These are phyloP conservation scores for Parnassius mnemosyne DNA, from an alignment of 2,888 invertebrate genomes.

Conservation along the genomic window DNA sequence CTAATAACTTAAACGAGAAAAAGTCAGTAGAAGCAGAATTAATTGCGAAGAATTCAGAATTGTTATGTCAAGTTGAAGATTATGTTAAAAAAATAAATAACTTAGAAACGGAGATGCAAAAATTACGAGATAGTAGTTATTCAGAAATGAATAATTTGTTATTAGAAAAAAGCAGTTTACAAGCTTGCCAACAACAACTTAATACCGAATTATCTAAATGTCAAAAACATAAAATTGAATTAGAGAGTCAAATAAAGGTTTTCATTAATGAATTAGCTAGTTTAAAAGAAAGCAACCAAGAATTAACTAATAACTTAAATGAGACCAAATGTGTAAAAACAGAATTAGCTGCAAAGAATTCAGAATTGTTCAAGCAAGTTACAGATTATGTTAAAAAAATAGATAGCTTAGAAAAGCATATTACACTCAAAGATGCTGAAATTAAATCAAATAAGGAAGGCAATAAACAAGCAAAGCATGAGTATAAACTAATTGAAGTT, in stretches of 20 bases:
- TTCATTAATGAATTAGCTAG: constrained; percentile 25
- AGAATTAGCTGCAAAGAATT: constrained; percentile 36
- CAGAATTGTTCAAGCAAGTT: constrained; percentile 37
- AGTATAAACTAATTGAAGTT: constrained; percentile 42
- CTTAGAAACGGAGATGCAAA: constrained; percentile 39
- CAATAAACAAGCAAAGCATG: constrained; percentile 38
- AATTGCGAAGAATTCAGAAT: constrained; percentile 34
- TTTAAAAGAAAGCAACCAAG: constrained; percentile 41
- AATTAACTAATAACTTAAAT: constrained; percentile 33
- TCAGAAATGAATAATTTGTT: constrained; percentile 10
- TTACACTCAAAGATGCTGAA: constrained; percentile 41
- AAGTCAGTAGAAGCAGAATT: constrained; percentile 33
- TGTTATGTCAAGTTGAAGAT: constrained; percentile 37
- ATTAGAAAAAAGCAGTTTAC: constrained; percentile 27
- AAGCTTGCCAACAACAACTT: constrained; percentile 39
- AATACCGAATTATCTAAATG: constrained; percentile 37
- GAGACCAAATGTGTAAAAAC: constrained; percentile 33
- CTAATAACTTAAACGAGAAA: constrained; percentile 33
- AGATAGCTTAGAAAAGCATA: constrained; percentile 38
- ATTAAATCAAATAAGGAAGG: constrained; percentile 41
- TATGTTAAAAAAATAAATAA: constrained; percentile 36
- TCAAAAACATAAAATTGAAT: constrained; percentile 35
- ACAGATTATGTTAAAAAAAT: constrained; percentile 38
- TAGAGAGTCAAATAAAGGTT: constrained; percentile 35
- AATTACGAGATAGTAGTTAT: no score